Base-by-base conservation (phyloP, 2,797 vertebrate species). In the Megaceryle alcyon region DNA sequence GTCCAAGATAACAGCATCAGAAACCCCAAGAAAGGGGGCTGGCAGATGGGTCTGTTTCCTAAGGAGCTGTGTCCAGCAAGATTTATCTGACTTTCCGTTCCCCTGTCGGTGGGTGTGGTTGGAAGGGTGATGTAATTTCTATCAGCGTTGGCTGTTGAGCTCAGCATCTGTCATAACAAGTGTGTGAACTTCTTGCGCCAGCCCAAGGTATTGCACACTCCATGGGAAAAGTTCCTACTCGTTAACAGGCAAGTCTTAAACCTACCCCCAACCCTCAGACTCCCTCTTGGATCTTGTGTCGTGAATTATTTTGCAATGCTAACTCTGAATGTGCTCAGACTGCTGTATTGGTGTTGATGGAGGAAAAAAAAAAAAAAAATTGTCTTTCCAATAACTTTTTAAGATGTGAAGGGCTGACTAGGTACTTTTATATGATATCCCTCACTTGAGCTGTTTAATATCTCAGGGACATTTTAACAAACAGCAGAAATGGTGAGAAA, bases 151-250 rank as follows among this genome's bases (percentile, higher is more conserved):
- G 37, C 73, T 87, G 66, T 51, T 35, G 63, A 68, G 86, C 64
- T 65, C 28, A 85, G 93, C 95, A 83, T 93, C 95, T 71, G 59
- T 95, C 89, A 95, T 43, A 79, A 82, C 75, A 86, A 95, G 92
- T 43, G 91, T 44, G 65, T 12, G 77, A 94, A 77, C 51, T 70
- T 92, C 9, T 59, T 21, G 14, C 51, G n/a, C 54, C 3, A 8
- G 85, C 78, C 60, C 61, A 21, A 94, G 84, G 88, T 86, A 75
- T 14, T 33, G 56, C 21, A 69, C 60, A 59, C 4, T 10, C 75
- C 39, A 49, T 46, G 66, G 73, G 71, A 37, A 76, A 72, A 83
- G 61, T 37, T 46, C 19, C 64, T 91, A 9, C 59, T 31, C 9
- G 0, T 35, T 37, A 35, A 56, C 41, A 37, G 29, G 72, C 13